Percentiles rank a stretch among this genome's conserved stretches.
phyloP scores from a whole-genome alignment of 2,888 invertebrate species.

The Petrophora chlorosata region DNA sequence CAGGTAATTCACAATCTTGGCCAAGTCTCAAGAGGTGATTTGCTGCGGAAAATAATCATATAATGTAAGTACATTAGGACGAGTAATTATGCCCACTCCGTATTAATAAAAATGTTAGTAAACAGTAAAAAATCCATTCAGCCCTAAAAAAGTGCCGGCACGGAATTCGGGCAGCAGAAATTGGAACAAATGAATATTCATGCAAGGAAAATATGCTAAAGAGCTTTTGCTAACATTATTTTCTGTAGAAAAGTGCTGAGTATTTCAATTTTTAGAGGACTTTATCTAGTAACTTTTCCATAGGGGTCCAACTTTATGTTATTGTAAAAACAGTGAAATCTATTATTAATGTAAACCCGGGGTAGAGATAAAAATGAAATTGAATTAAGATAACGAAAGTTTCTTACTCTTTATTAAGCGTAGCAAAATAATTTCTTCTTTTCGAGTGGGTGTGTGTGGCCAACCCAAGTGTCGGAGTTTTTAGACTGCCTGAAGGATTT shows the following conservation, averaged over 20 bases:
- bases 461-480: too few species aligned
- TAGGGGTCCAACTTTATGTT: too few species aligned
- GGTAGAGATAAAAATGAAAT: too few species aligned
- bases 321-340: too few species aligned
- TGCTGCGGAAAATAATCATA: constrained; percentile 48
- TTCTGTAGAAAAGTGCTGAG: constrained; percentile 18
- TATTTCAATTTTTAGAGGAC: too few species aligned
- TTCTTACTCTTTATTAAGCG: too few species aligned
- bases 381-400: too few species aligned
- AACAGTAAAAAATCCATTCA: constrained; percentile 19
- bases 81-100: constrained; percentile 12
- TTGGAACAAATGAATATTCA: constrained; percentile 30
- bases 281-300: too few species aligned
- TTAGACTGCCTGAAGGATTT: too few species aligned
- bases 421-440: too few species aligned
- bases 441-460: too few species aligned
- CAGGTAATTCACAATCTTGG: constrained; percentile 78
- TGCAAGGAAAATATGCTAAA: constrained; percentile 23
- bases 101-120: constrained; percentile 19
- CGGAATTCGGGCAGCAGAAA: constrained; percentile 24
- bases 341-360: too few species aligned
- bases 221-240: constrained; percentile 24
- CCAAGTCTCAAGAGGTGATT: constrained; percentile 66
- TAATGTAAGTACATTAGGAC: constrained; percentile 50
- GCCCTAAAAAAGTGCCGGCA: constrained; percentile 16